Evolutionary conservation across 2,797 vertebrate genomes (phyloP).

Genomic region (Odontamblyopus rebecca): DNA sequence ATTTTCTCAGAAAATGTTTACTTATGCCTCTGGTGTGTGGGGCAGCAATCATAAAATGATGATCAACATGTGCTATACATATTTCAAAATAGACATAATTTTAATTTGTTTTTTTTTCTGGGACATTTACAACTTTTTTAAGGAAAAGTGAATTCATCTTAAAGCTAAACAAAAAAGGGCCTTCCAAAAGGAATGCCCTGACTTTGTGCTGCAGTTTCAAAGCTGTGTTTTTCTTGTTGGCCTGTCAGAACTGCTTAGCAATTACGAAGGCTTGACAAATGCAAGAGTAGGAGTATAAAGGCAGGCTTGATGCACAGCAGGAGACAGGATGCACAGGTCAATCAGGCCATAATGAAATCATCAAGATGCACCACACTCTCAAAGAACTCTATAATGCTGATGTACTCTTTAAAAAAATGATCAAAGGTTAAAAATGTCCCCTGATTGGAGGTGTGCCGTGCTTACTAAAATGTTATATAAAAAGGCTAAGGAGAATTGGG

Average conservation of each 20-base stretch:
- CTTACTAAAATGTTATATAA: conserved; percentile 19
- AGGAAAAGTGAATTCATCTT: conserved; percentile 20
- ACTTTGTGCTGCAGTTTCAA: conserved; percentile 25
- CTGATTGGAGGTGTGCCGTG: conserved; percentile 11
- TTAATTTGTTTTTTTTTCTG: conserved; percentile 6
- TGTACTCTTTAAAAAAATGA: conserved; percentile 11
- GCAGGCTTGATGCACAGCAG: conserved; percentile 23
- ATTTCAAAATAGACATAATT: not conserved
- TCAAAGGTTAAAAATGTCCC: conserved; percentile 21
- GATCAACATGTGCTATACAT: not conserved
- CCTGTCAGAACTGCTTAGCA: conserved; percentile 23
- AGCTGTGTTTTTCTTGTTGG: conserved; percentile 23
- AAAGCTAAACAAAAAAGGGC: conserved; percentile 10
- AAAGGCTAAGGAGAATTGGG: too few relatives aligned
- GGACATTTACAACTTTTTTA: conserved; percentile 29
- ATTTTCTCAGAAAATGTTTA: not conserved
- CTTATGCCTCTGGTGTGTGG: too few relatives aligned
- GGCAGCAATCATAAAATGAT: not conserved
- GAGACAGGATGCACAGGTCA: conserved; percentile 38
- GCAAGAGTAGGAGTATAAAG: conserved; percentile 26
- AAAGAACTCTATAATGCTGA: conserved; percentile 29
- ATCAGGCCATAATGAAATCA: conserved; percentile 42
- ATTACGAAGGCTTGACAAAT: conserved; percentile 14
- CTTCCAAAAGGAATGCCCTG: conserved; percentile 9
- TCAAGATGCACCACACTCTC: conserved; percentile 9